Evolutionary conservation across 37 sponge, comb jelly and placozoan genomes (phyloP).

Genomic region (Spongia lamella): DNA sequence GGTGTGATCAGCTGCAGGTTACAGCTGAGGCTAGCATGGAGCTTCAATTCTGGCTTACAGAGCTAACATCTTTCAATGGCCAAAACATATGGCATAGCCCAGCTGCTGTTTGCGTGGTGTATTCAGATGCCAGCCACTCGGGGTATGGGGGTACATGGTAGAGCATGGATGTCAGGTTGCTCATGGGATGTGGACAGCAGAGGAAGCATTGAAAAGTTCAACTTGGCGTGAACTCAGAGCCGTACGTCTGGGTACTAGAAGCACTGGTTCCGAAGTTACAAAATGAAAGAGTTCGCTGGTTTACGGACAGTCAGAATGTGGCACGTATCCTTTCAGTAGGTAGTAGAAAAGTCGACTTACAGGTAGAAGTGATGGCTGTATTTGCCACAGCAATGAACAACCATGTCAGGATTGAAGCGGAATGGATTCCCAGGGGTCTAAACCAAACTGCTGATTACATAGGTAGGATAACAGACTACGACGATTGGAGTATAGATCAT

Average conservation of each 20-base stretch:
- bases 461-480: slow-evolving; percentile 12
- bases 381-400: background rate
- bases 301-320: slow-evolving; percentile 33
- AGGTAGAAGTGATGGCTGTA: slow-evolving; percentile 14
- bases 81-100: slow-evolving; percentile 15
- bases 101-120: slow-evolving; percentile 16
- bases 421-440: slow-evolving; percentile 36
- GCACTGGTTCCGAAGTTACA: background rate
- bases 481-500: slow-evolving; percentile 36
- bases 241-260: slow-evolving; percentile 11
- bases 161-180: slow-evolving; percentile 1
- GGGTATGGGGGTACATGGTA: slow-evolving; percentile 42
- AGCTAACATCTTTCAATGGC: slow-evolving; percentile 6
- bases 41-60: slow-evolving; percentile 20
- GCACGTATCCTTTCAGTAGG: slow-evolving; percentile 26
- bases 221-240: slow-evolving; percentile 42
- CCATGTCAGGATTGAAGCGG: slow-evolving; percentile 13
- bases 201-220: slow-evolving; percentile 3
- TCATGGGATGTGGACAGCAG: slow-evolving; percentile 6
- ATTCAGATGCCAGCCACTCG: slow-evolving; percentile 36
- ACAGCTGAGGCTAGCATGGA: slow-evolving; percentile 18
- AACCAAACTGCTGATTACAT: slow-evolving; percentile 31
- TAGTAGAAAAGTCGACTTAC: slow-evolving; percentile 2
- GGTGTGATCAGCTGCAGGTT: slow-evolving; percentile 7
- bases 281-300: slow-evolving; percentile 3